Base-by-base conservation (phyloP, 1,140 invertebrate genomes). In the Papilio polyxenes region DNA sequence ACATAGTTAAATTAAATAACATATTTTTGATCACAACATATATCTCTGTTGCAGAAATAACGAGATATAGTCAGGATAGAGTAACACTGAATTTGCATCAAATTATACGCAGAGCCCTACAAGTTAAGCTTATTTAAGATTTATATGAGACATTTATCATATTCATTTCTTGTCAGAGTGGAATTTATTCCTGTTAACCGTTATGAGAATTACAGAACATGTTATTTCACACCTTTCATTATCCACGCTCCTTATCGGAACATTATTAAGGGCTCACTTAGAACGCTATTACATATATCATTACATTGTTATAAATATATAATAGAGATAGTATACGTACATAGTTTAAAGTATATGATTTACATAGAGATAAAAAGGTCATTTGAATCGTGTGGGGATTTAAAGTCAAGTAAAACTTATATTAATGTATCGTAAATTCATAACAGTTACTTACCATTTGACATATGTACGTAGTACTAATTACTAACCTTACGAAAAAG, bases 181-280 rank as follows among this genome's bases (percentile, higher is more conserved):
- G 75, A 77, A 77, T 77, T 77, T 77, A 77, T 77, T 77, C 75
- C 75, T 49, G 23, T 53, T 77, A 37, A 77, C 75, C 49, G 75
- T 77, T 77, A 77, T 23, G 44, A n/a, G 20, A 77, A 77, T 77
- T 56, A 77, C 75, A 13, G n/a, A 53, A 31, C 48, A 56, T 49
- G 49, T 56, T 77, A 77, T 77, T 77, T 77, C 75, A 77, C 75
- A 77, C 75, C 75, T 77, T 53, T 53, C 75, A 77, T 77, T 77
- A 77, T 49, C 11, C 75, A 6, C 13, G 23, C 44, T 49, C 48
- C 75, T 77, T 77, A 77, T 49, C 48, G 48, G 75, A 31, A 53
- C 48, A 49, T 77, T 53, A 20, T 76, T 77, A 53, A 49, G 48
- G 20, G 6, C 20, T 23, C 11, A 49, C 75, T 20, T 53, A n/a